Conservation (phyloP, 2,888 invertebrate species). For the Pyrochroa serraticornis region DNA sequence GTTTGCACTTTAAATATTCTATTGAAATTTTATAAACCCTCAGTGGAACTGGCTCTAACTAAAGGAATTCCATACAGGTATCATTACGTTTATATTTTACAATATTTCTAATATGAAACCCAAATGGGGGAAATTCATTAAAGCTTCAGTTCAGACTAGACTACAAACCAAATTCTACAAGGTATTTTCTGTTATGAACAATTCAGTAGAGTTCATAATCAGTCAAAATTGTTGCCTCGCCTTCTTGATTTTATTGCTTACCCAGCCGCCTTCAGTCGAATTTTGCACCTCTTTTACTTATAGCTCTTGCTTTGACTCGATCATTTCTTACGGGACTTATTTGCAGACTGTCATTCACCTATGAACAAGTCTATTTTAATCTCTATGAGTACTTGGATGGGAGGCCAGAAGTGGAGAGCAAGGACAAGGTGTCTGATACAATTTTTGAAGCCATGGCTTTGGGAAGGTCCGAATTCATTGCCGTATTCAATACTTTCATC, state of each 20-base stretch:
- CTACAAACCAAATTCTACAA: no score
- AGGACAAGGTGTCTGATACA: slow-evolving; percentile 39
- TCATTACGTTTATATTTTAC: slow-evolving; percentile 9
- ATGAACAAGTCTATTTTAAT: slow-evolving; percentile 75
- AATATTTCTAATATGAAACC: not conserved
- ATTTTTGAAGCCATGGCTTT: slow-evolving; percentile 48
- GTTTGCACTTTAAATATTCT: slow-evolving; percentile 45
- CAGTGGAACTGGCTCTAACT: slow-evolving; percentile 43
- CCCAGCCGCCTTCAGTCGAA: no score
- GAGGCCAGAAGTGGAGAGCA: slow-evolving; percentile 39
- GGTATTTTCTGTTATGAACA: no score
- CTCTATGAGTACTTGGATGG: slow-evolving; percentile 64
- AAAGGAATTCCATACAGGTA: slow-evolving; percentile 55
- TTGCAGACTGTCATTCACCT: slow-evolving; percentile 73
- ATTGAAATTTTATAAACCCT: slow-evolving; percentile 45
- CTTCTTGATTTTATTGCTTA: no score
- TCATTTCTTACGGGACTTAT: slow-evolving; percentile 25
- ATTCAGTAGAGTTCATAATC: no score
- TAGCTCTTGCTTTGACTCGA: no score
- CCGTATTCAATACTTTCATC: slow-evolving; percentile 49
- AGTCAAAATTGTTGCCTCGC: no score
- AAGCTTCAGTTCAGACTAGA: no score
- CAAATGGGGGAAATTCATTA: no score
- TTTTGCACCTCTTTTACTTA: no score
- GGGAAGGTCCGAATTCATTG: slow-evolving; percentile 50